Evolutionary conservation across 2,113 vertebrate genomes (phyloP).

Genomic region (Micromys minutus): DNA sequence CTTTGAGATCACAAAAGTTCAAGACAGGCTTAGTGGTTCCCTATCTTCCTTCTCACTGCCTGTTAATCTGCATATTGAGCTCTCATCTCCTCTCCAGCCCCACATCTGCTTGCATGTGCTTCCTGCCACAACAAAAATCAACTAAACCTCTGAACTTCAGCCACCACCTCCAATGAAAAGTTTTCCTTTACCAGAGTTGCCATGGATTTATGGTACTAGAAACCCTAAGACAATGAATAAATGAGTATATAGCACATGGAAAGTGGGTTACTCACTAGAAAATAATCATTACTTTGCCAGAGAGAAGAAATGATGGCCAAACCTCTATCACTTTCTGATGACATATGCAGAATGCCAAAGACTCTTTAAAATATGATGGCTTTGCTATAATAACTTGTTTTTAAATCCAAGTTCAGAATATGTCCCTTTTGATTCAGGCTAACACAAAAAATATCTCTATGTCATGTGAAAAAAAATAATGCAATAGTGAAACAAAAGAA

Average conservation of each 20-base stretch:
- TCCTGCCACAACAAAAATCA: neutral
- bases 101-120: neutral
- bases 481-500: neutral
- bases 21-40: neutral
- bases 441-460: neutral
- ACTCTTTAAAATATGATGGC: neutral
- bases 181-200: too few relatives aligned
- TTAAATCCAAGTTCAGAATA: neutral
- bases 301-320: neutral
- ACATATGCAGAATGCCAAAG: slow-evolving; percentile 30
- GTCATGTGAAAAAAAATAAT: neutral
- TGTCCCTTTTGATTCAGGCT: neutral
- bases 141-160: neutral
- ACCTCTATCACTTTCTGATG: neutral
- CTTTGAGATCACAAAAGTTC: neutral
- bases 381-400: neutral
- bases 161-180: neutral
- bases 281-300: neutral
- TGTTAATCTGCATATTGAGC: neutral
- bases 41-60: neutral
- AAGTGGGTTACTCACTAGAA: neutral
- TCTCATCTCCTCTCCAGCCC: neutral
- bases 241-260: neutral
- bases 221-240: neutral
- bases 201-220: neutral